Percentiles rank a stretch among this genome's conserved stretches.
Evolutionary conservation across 2,113 vertebrate genomes (phyloP).

Genomic region (Poeciliopsis retropinna): DNA sequence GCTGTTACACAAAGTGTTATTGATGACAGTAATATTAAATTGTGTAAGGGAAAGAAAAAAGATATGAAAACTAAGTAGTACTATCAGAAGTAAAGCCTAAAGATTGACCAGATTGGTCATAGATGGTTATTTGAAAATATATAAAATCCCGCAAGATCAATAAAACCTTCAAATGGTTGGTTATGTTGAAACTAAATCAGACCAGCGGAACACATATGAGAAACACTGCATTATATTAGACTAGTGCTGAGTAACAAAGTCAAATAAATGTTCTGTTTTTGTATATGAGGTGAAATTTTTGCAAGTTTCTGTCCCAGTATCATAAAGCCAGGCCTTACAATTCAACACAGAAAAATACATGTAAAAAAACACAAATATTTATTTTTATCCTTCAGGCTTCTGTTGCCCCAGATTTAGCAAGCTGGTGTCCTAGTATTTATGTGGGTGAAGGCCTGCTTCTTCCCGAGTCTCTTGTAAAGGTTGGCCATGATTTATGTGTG

Average conservation of each 20-base stretch:
- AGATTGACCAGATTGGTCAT: too few species aligned
- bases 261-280: background rate
- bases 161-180: too few species aligned
- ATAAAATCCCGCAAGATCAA: too few species aligned
- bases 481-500: constrained; percentile 62
- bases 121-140: too few species aligned
- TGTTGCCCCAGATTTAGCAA: constrained; percentile 50
- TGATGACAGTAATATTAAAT: too few species aligned
- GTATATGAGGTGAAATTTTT: background rate
- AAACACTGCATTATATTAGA: too few species aligned
- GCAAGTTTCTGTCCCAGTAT: background rate
- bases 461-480: constrained; percentile 50
- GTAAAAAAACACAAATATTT: background rate
- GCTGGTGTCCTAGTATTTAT: constrained; percentile 17
- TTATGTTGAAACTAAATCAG: too few species aligned
- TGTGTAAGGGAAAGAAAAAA: too few species aligned
- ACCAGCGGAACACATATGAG: too few species aligned
- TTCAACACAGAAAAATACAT: background rate
- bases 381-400: constrained; percentile 17
- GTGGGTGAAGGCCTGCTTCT: constrained; percentile 8
- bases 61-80: too few species aligned
- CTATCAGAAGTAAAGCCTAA: too few species aligned
- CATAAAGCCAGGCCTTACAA: background rate
- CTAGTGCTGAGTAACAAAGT: background rate
- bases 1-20: too few species aligned